Conservation (phyloP, 2,888 invertebrate genomes). For the Amphiduros pacificus region DNA sequence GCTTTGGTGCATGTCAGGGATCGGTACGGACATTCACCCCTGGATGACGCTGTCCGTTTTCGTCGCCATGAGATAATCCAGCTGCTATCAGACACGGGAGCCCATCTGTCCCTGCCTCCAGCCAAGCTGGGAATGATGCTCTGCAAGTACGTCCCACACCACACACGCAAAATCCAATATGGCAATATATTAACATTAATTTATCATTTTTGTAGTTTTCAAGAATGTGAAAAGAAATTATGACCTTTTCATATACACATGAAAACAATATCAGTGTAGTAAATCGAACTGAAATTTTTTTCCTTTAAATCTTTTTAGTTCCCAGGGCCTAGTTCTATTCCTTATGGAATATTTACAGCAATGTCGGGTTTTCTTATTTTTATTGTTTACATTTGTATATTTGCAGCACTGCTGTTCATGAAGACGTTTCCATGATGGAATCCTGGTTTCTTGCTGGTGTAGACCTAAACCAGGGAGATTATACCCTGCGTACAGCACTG, state of each 20-base stretch:
- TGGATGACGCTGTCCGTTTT: conserved; percentile 68
- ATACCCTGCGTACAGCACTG: conserved; percentile 45
- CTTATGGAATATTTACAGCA: no score
- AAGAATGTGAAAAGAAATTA: no score
- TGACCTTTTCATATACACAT: no score
- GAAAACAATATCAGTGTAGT: no score
- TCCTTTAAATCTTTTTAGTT: no score
- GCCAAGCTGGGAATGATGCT: conserved; percentile 70
- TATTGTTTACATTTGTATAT: background rate
- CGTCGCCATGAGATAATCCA: conserved; percentile 64
- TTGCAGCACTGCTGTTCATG: conserved; percentile 41
- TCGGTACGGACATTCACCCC: conserved; percentile 56
- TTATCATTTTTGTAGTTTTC: no score
- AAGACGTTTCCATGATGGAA: conserved; percentile 50
- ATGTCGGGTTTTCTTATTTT: no score
- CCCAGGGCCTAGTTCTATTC: no score
- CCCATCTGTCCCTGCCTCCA: conserved; percentile 66
- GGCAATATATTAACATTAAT: no score
- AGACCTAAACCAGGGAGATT: conserved; percentile 43
- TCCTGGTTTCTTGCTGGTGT: conserved; percentile 51
- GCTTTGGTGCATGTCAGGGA: conserved; percentile 82
- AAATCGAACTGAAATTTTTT: no score
- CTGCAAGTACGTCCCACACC: conserved; percentile 65
- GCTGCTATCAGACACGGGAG: conserved; percentile 74
- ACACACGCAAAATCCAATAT: no score